Conservation (phyloP, 2,888 invertebrate genomes). For the Tribolium freemani region DNA sequence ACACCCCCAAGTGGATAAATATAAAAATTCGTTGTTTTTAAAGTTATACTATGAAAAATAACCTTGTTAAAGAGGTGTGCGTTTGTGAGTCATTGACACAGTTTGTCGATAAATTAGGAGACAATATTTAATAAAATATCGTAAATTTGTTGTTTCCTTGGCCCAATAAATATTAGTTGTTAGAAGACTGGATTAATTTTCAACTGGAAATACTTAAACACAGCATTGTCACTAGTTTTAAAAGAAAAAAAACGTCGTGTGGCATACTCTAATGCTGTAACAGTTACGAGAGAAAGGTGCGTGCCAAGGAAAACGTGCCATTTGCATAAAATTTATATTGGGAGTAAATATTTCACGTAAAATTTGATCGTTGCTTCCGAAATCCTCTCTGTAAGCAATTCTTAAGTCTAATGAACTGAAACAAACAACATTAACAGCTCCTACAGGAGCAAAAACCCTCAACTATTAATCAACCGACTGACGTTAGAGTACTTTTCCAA, state of each 20-base stretch:
- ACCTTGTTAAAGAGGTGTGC: neutral
- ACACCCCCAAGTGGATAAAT: no score
- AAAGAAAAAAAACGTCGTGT: neutral
- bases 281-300: conserved; percentile 8
- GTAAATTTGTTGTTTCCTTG: neutral
- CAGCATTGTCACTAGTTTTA: neutral
- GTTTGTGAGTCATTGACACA: neutral
- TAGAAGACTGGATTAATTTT: neutral
- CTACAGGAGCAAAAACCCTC: neutral
- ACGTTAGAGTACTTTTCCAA: conserved; percentile 1
- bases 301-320: conserved; percentile 5
- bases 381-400: neutral
- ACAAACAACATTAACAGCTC: neutral
- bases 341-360: neutral
- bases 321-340: conserved; percentile 5
- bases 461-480: neutral
- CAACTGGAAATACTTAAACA: neutral
- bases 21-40: no score
- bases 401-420: no score
- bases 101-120: neutral
- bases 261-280: neutral
- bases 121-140: neutral
- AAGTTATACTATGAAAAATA: no score
- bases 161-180: neutral
- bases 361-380: neutral